These are phyloP conservation scores for Polylopha cassiicola DNA, from an alignment of 2,888 invertebrate species.

Conservation along the genomic window DNA sequence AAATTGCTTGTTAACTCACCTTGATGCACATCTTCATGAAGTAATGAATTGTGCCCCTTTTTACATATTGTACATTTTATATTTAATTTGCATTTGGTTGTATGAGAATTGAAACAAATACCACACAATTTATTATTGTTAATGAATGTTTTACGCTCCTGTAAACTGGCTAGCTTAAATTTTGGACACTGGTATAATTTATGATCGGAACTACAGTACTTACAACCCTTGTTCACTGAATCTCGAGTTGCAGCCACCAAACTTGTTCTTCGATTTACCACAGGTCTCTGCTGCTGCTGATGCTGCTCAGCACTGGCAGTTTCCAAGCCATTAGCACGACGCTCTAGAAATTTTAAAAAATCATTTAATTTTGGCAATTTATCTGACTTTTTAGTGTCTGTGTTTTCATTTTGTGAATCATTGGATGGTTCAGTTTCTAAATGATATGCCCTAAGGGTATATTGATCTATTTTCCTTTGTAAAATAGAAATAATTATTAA, in stretches of 20 bases:
- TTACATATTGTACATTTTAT: slow-evolving; percentile 8
- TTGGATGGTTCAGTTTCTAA: no score
- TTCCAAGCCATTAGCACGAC: no score
- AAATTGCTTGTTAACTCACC: not conserved
- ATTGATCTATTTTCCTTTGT: not conserved
- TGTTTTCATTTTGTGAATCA: no score
- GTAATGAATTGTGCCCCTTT: not conserved
- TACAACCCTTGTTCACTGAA: no score
- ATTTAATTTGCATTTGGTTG: slow-evolving; percentile 2
- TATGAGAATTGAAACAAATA: slow-evolving; percentile 1
- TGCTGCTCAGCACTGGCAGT: no score
- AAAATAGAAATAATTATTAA: not conserved
- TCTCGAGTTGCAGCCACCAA: no score
- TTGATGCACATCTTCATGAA: not conserved
- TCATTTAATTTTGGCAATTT: no score
- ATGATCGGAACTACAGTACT: slow-evolving; percentile 3
- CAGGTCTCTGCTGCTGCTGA: no score
- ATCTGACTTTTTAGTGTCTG: no score
- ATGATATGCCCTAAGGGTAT: not conserved
- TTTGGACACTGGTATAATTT: slow-evolving; percentile 2
- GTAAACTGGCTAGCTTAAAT: slow-evolving; percentile 1
- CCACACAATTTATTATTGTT: not conserved
- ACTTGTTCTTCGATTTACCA: no score
- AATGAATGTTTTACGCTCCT: not conserved
- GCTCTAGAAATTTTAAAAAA: no score